phyloP scores from a whole-genome alignment of 2,888 invertebrate genomes.

The Melitaea athalia region DNA sequence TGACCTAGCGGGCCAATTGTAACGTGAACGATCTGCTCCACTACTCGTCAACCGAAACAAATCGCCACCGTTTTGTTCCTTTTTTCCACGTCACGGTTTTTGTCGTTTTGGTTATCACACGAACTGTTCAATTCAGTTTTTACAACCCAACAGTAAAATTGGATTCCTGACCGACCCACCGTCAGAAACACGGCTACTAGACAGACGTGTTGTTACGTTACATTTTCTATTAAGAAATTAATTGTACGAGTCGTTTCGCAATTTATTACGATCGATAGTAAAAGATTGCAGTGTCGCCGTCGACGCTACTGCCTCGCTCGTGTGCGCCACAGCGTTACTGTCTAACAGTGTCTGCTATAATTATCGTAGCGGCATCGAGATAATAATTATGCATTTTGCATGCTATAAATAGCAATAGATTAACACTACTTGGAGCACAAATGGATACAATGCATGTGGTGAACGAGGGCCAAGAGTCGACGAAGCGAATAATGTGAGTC shows the following conservation, averaged over 20 bases:
- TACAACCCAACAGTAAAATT: constrained; percentile 43
- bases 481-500: constrained; percentile 59
- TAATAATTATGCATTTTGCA: constrained; percentile 49
- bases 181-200: constrained; percentile 22
- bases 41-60: constrained; percentile 69
- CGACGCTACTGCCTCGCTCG: constrained; percentile 51
- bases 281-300: constrained; percentile 31
- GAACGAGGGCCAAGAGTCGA: constrained; percentile 67
- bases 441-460: constrained; percentile 60
- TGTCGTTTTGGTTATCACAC: constrained; percentile 46
- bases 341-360: constrained; percentile 50
- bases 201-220: constrained; percentile 19
- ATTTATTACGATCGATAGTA: constrained; percentile 22
- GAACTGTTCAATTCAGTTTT: constrained; percentile 43
- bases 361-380: constrained; percentile 50
- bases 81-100: constrained; percentile 54
- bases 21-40: constrained; percentile 56
- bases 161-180: constrained; percentile 40
- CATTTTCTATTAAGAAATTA: constrained; percentile 22
- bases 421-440: constrained; percentile 61
- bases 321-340: constrained; percentile 52
- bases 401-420: constrained; percentile 69
- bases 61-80: constrained; percentile 60
- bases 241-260: constrained; percentile 20
- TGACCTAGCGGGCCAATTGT: constrained; percentile 66